Evolutionary conservation across 2,113 vertebrate genomes (phyloP), one percentile per base, ranked within the genome.

Genomic region (Oenanthe oenanthe): DNA sequence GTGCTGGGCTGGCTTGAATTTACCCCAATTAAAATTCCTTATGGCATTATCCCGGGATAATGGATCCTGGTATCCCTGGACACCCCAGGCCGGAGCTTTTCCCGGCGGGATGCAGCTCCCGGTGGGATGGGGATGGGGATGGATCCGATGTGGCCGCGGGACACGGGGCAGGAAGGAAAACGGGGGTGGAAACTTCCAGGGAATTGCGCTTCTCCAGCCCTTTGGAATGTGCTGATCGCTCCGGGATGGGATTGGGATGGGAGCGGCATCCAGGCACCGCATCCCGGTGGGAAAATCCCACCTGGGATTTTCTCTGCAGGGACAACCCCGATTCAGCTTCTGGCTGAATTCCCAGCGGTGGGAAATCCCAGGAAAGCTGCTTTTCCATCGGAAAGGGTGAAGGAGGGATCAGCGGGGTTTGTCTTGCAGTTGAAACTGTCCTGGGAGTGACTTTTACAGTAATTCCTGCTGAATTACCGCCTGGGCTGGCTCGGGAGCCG

Each of bases 291-390:
- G 56, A 29, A 26, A 73, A 60, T 36, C 57, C 34, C 2, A 6
- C 25, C 4, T 0, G 7, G 21, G 13, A 42, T 4, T 16, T 51
- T 10, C 0, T 2, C 50, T 4, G 28, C 43, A 43, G 50, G 50
- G 38, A 28, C 38, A 28, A 3, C 19, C 40, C 62, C 36, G 18
- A 21, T 24, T 50, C 17, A 3, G 26, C 20, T 24, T 14, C 12
- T 4, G 22, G 6, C 63, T 1, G 4, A 28, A 32, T 57, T 62
- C 70, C 42, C 3, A 57, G 45, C 1, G 0, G 1, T 2, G 22
- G n/a, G 48, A 58, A 47, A 56, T 43, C 53, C 51, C 1, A 1
- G 65, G 40, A 66, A 54, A 50, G 48, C 26, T 13, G 50, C 24
- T 13, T 51, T 34, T 34, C 72, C 2, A 0, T 32, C 13, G 72